Evolutionary conservation across 2,888 invertebrate species (phyloP), one percentile per base, ranked within the genome.

Genomic region (Nematopogon swammerdamellus): DNA sequence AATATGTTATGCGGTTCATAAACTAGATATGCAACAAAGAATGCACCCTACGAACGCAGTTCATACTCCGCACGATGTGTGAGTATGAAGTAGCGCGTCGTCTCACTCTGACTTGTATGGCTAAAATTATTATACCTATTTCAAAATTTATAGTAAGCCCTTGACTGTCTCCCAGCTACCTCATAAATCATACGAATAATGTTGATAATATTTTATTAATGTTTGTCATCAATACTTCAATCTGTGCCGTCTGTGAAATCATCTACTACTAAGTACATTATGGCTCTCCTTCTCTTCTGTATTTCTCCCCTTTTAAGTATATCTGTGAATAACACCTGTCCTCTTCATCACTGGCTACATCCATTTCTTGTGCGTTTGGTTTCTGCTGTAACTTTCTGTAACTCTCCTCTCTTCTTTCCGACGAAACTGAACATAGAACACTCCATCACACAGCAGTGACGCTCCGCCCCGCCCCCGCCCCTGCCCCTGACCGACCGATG

Each of bases 111-210:
- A n/a, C n/a, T n/a, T n/a, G n/a, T n/a, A n/a, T n/a, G n/a, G n/a
- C n/a, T n/a, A n/a, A n/a, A n/a, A n/a, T n/a, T n/a, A n/a, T n/a
- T n/a, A n/a, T n/a, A n/a, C n/a, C n/a, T n/a, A n/a, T n/a, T n/a
- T n/a, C n/a, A n/a, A n/a, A n/a, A n/a, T n/a, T n/a, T n/a, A n/a
- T n/a, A n/a, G 25, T 25, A 25, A 25, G 5, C 25, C 25, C 8
- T 25, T 25, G 5, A 25, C 25, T 25, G 25, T 25, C 25, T 25
- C 8, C 25, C 8, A 6, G 25, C 8, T 8, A 25, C 4, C 8
- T 25, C 25, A 43, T 48, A 45, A 42, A 48, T 51, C 49, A 36
- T 50, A 43, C 43, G 36, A 50, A 50, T 46, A 43, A 19, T 48
- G 42, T n/a, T n/a, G n/a, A n/a, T n/a, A n/a, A n/a, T n/a, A n/a